Base-by-base conservation (phyloP, 2,888 invertebrate species). In the Lasioglossum malachurum region DNA sequence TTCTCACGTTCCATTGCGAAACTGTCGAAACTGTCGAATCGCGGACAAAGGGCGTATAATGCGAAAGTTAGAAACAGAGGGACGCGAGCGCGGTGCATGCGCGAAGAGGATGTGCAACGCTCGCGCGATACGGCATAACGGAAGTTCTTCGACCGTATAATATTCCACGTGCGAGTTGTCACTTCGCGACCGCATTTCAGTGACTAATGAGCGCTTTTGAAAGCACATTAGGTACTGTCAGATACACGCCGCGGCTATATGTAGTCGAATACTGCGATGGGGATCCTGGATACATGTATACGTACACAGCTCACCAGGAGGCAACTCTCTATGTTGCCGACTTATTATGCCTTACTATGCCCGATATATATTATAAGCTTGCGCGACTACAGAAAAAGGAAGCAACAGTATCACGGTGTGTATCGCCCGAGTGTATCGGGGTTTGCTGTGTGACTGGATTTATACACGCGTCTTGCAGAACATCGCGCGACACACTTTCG, bases 121-220 rank as follows among this genome's bases (percentile, higher is more conserved):
- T 77, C 80, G 89, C 91, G 92, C 93, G 92, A 93, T 93, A 92
- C 90, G 92, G 90, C 92, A 93, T 91, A 91, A 91, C 92, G 93
- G 93, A 94, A 94, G 93, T 94, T 94, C 93, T 92, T 92, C 93
- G 91, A 93, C 89, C 93, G 93, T 93, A 92, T 91, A 92, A 91
- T 91, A 91, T 91, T 91, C 91, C 91, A 87, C 92, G 91, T 90
- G 91, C 91, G 93, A 92, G 93, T 93, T 93, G 92, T 92, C 93
- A 93, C 92, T 92, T 92, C 91, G 93, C 91, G 93, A 92, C 93
- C 92, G 93, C 93, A 94, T 94, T 94, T 92, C 92, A 88, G 89
- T 93, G 94, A 93, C 94, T 94, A 94, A 94, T 94, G 93, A 94
- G 94, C 91, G 92, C 92, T 93, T 93, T 94, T 92, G 91, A 92